These are phyloP conservation scores for Torymus aiolomorphi DNA, from an alignment of 2,888 invertebrate species.

Conservation along the genomic window DNA sequence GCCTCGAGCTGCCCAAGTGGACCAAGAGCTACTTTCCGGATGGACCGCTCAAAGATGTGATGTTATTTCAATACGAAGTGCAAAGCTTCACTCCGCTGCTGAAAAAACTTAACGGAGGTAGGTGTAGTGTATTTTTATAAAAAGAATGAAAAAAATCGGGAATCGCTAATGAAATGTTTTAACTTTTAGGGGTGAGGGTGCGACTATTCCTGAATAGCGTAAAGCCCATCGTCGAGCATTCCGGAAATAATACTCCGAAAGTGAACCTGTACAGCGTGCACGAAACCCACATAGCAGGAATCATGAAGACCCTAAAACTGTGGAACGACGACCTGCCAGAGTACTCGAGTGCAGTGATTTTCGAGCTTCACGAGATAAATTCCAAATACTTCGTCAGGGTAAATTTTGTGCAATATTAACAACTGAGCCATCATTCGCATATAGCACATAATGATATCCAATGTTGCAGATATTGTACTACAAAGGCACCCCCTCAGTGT, in stretches of 20 bases:
- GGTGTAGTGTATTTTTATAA: neutral
- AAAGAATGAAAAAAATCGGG: too few relatives aligned
- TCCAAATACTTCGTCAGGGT: slow-evolving; percentile 30
- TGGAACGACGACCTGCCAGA: slow-evolving; percentile 24
- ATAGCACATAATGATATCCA: neutral
- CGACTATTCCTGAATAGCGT: slow-evolving; percentile 15
- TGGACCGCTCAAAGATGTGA: neutral
- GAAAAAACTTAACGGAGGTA: slow-evolving; percentile 40
- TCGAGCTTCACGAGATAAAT: slow-evolving; percentile 23
- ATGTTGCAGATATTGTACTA: slow-evolving; percentile 26
- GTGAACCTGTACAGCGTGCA: slow-evolving; percentile 19
- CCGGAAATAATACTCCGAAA: neutral
- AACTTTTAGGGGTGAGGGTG: slow-evolving; percentile 13
- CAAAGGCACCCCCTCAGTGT: slow-evolving; percentile 10
- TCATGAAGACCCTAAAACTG: slow-evolving; percentile 7
- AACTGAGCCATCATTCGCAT: too few relatives aligned
- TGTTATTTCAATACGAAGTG: slow-evolving; percentile 10
- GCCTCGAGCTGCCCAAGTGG: slow-evolving; percentile 35
- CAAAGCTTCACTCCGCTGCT: slow-evolving; percentile 8
- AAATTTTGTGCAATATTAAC: neutral
- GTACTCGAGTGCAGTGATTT: slow-evolving; percentile 34
- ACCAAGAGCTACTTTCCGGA: slow-evolving; percentile 32
- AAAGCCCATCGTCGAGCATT: neutral
- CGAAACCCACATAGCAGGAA: slow-evolving; percentile 18
- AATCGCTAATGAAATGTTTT: neutral